Evolutionary conservation across 2,888 invertebrate species (phyloP), one percentile per base, ranked within the genome.

Genomic region (Tubulanus polymorphus): DNA sequence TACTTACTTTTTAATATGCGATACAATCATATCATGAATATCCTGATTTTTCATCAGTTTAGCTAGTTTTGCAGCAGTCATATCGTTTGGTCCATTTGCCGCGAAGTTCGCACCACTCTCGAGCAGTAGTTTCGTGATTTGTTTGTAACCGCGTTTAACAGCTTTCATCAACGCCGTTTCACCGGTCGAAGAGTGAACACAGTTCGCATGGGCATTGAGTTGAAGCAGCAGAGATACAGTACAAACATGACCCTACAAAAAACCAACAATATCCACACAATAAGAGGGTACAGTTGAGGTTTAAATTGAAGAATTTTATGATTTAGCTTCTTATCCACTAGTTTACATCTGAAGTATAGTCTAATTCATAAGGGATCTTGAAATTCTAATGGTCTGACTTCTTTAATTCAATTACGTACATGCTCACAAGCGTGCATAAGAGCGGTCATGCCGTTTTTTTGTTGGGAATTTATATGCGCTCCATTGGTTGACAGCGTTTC

Each of bases 121-220:
- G 54, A 78, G 59, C 41, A 78, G 54, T 37, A 72, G 57, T 54
- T 68, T 68, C 28, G 73, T 69, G 48, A 75, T 68, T 60, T 72
- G 69, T 30, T 62, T 65, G 58, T 73, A 71, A 6, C 74, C 73
- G 51, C 70, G 61, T 54, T 66, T 70, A 30, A 73, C 72, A 51
- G 76, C 75, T 75, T 77, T 51, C 6, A 77, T 75, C 3, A 78
- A 63, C 6, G 76, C 74, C 8, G 75, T 74, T 60, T 76, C 74
- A 35, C 75, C 74, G 37, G 61, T 64, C n/a, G 48, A 54, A 45
- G 63, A 63, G 46, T 65, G 70, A n/a, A 71, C 54, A n/a, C n/a
- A n/a, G 62, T 76, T 76, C 28, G 75, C 66, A 57, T 72, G 69
- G 29, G 75, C 75, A 37, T 76, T 75, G 55, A 72, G 61, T 30